Base-by-base conservation (phyloP, 2,797 vertebrate genomes). In the Karalla daura region DNA sequence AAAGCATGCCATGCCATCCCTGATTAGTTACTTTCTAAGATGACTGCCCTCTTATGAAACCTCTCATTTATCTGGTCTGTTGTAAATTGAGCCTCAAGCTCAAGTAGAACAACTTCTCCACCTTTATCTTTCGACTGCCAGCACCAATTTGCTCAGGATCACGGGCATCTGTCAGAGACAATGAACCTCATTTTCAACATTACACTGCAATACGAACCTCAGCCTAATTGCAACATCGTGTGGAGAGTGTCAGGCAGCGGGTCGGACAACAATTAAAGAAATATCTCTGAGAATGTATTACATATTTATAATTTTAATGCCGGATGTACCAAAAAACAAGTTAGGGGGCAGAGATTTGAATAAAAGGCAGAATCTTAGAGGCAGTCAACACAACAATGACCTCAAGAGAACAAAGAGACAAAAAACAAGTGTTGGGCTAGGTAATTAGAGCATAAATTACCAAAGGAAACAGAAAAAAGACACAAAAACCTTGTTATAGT, bases 391-490 rank as follows among this genome's bases (percentile, higher is more conserved):
- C 2, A 3, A 55, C 25, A 61, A 49, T 46, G 58, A 61, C 45
- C 43, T 52, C 5, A 25, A 55, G 61, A 65, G 60, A 56, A 58
- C 13, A 18, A 35, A 63, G 25, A 52, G 72, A 67, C 32, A 53
- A 79, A 70, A n/a, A 70, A 69, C 56, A 43, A 55, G 27, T 52
- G 64, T 18, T 25, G 5, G 25, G 11, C 23, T 64, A 25, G 12
- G 33, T 77, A 81, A 80, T 66, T 70, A 33, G 55, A 47, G 52
- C 17, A 64, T 63, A 64, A 77, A 73, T 55, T 65, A 60, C 37
- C 20, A n/a, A 25, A 74, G 52, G 18, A 62, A 51, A 23, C 20
- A 18, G 4, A 46, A 64, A 51, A 59, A 28, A 18, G 15, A 61
- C 21, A 44, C 56, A 52, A 23, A 25, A 1, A 28, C 12, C 5